Base-by-base conservation (phyloP, 2,113 vertebrate genomes). In the Lipophrys pholis region DNA sequence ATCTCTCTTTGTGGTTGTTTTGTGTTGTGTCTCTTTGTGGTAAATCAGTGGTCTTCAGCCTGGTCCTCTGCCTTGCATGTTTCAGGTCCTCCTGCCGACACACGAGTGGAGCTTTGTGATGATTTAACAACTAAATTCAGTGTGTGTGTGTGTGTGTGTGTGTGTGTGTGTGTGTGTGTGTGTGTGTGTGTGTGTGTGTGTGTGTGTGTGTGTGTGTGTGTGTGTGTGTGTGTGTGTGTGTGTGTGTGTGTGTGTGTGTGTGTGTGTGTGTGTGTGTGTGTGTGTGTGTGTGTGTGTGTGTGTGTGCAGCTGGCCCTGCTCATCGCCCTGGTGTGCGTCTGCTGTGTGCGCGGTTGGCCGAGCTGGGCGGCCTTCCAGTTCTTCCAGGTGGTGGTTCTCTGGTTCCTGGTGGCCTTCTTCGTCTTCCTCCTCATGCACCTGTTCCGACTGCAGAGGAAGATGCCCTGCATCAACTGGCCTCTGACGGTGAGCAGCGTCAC, bases 381-480 rank as follows among this genome's bases (percentile, higher is more conserved):
- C 89, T 97, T 97, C 30, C 95, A 97, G 90, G 96, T 98, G 63
- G 95, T 98, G 79, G 84, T 92, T 48, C 88, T 97, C 11, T 97
- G 95, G 54, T 97, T 97, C 91, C 73, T 98, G 61, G 78, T 97
- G 8, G 95, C 96, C 89, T 94, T 98, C 77, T 85, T 97, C 52
- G 76, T 95, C 86, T 97, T 98, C 85, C 95, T 97, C 83, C 58
- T 96, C 76, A 93, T 95, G 91, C 92, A 97, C 72, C 76, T 98
- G 54, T 95, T 96, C 91, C 81, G 94, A 59, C 82, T 97, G 82
- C 95, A 97, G 92, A 79, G 65, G 0, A 88, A 83, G 83, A 94
- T 98, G 76, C 94, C 92, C 7, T 98, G 97, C 6, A 95, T 99
- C 86, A 97, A 95, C 91, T 98, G 97, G 96, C 93, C 95, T 0